Base-by-base conservation (phyloP, 2,113 vertebrate genomes). In the Protobothrops mucrosquamatus region DNA sequence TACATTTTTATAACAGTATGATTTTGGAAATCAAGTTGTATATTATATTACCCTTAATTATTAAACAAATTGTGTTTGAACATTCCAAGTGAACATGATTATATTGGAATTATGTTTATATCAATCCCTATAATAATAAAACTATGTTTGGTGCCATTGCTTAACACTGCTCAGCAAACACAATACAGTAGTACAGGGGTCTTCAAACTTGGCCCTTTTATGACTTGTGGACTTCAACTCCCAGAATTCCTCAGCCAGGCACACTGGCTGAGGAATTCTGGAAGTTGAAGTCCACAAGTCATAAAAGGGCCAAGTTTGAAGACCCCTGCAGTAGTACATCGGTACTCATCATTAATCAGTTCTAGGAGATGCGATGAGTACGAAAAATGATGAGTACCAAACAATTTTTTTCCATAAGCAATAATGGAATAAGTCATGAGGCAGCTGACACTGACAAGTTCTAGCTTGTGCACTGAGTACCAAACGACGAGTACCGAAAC, bases 121-220 rank as follows among this genome's bases (percentile, higher is more conserved):
- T n/a, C n/a, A n/a, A n/a, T n/a, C n/a, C n/a, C n/a, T n/a, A n/a
- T n/a, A n/a, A 26, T 6, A 88, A 20, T 6, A 92, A 92, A 95
- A 39, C 81, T 51, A n/a, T 34, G 48, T 91, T 91, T 61, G 10
- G 81, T 81, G 5, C 81, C 14, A 69, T 94, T 93, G 46, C 61
- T 95, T 92, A 89, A 48, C 48, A 52, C 90, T 92, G 3, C 14
- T 93, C 87, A 23, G 34, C 51, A 34, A 6, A 14, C 69, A 59
- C 61, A 3, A 59, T 64, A 48, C 24, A 61, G 9, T 61, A 24
- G 23, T 61, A 26, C 24, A 8, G 48, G 48, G 8, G 48, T 51
- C 48, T 51, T 51, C 48, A 51, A 51, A 51, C 48, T 51, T 51
- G 48, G 8, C 48, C 48, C 48, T 48, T 48, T 48, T 48, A 48